Evolutionary conservation across 2,797 vertebrate species (phyloP).

Genomic region (Corythornis leucogaster): DNA sequence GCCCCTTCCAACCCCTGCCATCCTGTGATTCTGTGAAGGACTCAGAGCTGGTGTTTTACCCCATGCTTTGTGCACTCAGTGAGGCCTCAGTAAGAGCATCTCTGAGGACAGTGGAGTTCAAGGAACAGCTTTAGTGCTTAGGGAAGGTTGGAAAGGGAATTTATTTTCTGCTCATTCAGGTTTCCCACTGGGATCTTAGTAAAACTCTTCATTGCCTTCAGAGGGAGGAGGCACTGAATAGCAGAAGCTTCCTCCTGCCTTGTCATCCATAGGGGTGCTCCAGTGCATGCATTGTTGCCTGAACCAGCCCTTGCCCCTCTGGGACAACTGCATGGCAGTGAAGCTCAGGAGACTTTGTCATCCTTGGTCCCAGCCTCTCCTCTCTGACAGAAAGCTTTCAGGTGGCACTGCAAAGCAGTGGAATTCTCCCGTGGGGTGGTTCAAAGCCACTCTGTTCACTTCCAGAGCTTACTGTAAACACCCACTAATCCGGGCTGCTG

Average conservation of each 20-base stretch:
- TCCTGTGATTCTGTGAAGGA: not conserved
- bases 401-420: not conserved
- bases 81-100: not conserved
- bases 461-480: not conserved
- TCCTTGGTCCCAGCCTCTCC: not conserved
- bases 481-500: not conserved
- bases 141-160: not conserved
- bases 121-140: not conserved
- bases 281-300: rapidly evolving
- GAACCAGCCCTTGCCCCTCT: not conserved
- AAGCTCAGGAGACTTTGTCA: not conserved
- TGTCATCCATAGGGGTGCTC: not conserved
- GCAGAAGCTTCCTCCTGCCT: not conserved
- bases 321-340: not conserved
- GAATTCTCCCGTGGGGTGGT: rapidly evolving
- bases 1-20: not conserved
- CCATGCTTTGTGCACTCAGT: not conserved
- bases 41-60: not conserved
- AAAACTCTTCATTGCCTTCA: not conserved
- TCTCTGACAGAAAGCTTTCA: not conserved
- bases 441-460: not conserved
- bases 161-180: not conserved
- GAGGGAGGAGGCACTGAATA: not conserved
- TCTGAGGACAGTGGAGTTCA: not conserved
- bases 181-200: not conserved